Conservation (phyloP, 2,113 vertebrate genomes). For the Vanacampus margaritifer region DNA sequence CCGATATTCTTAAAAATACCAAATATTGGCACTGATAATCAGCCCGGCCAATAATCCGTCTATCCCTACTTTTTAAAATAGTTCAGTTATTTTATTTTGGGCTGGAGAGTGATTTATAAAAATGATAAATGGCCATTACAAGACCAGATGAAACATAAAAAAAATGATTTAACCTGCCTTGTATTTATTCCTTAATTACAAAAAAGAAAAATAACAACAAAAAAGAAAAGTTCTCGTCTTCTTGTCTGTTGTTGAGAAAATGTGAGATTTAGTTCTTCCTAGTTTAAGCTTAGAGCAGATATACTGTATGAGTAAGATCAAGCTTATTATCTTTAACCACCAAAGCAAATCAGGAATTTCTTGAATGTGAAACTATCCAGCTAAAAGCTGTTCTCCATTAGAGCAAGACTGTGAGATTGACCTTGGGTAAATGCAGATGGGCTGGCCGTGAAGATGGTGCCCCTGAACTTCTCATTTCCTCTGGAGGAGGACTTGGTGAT, state of each 20-base stretch:
- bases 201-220: neutral
- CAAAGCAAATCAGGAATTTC: neutral
- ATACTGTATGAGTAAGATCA: neutral
- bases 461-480: constrained; percentile 43
- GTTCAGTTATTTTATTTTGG: neutral
- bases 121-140: neutral
- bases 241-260: no score
- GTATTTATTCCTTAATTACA: neutral
- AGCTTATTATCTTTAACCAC: neutral
- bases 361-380: neutral
- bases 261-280: neutral
- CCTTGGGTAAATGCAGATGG: constrained; percentile 48
- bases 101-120: neutral
- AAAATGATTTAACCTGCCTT: neutral
- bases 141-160: neutral
- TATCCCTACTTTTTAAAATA: no score
- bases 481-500: constrained; percentile 56
- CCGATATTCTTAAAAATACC: no score
- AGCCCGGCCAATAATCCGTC: no score
- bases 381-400: neutral
- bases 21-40: no score
- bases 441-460: constrained; percentile 16
- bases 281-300: neutral
- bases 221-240: neutral
- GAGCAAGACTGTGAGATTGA: neutral